Evolutionary conservation across 2,113 vertebrate species (phyloP).

Genomic region (Alouatta palliata): DNA sequence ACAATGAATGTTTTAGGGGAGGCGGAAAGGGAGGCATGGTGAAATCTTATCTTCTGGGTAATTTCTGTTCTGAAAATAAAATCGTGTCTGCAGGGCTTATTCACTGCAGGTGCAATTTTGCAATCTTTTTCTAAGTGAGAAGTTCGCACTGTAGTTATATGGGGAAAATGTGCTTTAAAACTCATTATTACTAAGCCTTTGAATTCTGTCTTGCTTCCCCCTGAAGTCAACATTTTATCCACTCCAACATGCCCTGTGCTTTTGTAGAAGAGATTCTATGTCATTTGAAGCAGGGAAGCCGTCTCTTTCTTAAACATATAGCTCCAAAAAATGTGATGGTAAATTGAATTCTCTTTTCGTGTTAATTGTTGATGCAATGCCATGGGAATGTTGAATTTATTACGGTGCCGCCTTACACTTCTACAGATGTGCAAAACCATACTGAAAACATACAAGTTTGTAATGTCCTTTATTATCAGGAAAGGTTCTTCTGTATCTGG

Average conservation of each 20-base stretch:
- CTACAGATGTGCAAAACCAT: neutral
- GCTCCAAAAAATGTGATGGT: neutral
- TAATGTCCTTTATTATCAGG: neutral
- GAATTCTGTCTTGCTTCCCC: neutral
- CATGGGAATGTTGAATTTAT: neutral
- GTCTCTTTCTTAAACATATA: neutral
- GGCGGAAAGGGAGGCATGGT: neutral
- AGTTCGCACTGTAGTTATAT: neutral
- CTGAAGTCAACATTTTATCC: neutral
- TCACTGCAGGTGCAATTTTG: neutral
- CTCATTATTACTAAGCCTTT: neutral
- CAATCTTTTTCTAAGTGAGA: neutral
- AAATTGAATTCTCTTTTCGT: neutral
- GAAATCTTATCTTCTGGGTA: neutral
- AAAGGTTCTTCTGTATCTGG: neutral
- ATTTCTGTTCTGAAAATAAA: constrained; percentile 33
- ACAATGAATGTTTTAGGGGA: neutral
- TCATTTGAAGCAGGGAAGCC: neutral
- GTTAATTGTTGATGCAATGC: neutral
- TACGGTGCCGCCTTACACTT: neutral
- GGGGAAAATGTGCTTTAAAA: neutral
- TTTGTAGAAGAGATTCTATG: neutral
- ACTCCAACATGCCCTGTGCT: neutral
- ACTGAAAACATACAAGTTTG: neutral
- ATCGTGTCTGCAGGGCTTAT: neutral